Conservation (phyloP, 1,140 invertebrate species). For the Limonius californicus region DNA sequence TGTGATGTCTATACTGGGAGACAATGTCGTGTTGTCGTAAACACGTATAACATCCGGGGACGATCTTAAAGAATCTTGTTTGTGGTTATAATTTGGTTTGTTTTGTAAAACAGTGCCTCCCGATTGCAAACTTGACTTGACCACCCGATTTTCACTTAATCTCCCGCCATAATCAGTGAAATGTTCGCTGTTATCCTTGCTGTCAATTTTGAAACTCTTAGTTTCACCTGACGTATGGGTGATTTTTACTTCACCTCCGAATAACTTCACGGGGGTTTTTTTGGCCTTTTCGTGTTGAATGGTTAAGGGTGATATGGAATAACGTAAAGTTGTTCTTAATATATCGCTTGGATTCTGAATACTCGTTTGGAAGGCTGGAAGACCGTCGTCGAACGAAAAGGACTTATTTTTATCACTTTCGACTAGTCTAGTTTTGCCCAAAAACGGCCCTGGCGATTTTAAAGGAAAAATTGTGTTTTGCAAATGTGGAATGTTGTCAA, state of each 20-base stretch:
- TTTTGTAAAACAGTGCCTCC: constrained; percentile 67
- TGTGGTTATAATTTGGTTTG: constrained; percentile 26
- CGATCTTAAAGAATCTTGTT: neutral
- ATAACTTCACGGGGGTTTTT: constrained; percentile 63
- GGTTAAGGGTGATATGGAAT: constrained; percentile 30
- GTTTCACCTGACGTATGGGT: constrained; percentile 53
- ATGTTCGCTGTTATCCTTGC: constrained; percentile 37
- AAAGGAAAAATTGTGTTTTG: constrained; percentile 53
- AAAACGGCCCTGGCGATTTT: constrained; percentile 72
- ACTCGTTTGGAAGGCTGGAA: neutral
- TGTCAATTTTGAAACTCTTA: constrained; percentile 69
- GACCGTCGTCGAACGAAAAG: constrained; percentile 43
- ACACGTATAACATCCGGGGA: constrained; percentile 35
- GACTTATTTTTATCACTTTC: constrained; percentile 51
- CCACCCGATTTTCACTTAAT: constrained; percentile 51
- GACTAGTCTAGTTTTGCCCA: constrained; percentile 75
- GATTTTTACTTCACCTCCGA: constrained; percentile 74
- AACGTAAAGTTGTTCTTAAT: constrained; percentile 20
- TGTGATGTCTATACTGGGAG: constrained; percentile 33
- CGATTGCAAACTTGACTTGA: constrained; percentile 68
- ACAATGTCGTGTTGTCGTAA: constrained; percentile 33
- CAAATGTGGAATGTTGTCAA: constrained; percentile 42
- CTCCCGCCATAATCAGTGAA: constrained; percentile 36
- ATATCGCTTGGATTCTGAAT: constrained; percentile 11
- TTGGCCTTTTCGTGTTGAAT: constrained; percentile 33